Conservation (phyloP, 2,888 invertebrate genomes). For the Aphidoletes aphidimyza region DNA sequence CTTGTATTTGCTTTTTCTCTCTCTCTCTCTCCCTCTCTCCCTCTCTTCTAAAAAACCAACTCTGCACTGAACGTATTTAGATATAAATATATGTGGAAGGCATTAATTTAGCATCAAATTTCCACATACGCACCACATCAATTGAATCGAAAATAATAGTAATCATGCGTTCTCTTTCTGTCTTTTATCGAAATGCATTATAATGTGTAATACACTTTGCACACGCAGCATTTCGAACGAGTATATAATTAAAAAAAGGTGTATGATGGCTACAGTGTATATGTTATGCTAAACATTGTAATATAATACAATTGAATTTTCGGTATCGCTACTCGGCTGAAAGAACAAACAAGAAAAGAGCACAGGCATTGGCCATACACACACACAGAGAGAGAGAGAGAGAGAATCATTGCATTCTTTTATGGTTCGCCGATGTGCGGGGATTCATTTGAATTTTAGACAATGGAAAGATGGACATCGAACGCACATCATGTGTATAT, state of each 20-base stretch:
- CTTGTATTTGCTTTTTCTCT: background rate
- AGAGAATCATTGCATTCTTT: slow-evolving; percentile 21
- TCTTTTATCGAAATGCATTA: too few relatives aligned
- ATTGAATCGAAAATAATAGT: slow-evolving; percentile 29
- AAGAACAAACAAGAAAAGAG: background rate
- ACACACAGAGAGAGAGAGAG: background rate
- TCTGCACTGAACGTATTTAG: background rate
- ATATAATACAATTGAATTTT: slow-evolving; percentile 6
- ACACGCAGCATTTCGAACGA: too few relatives aligned
- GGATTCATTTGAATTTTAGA: slow-evolving; percentile 39
- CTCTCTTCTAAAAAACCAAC: background rate
- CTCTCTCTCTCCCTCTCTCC: background rate
- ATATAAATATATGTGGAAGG: background rate
- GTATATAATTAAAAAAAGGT: background rate
- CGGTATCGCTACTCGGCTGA: slow-evolving; percentile 18
- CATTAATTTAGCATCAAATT: slow-evolving; percentile 50
- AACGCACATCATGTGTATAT: background rate
- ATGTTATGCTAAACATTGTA: background rate
- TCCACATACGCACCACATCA: slow-evolving; percentile 7
- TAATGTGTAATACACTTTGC: too few relatives aligned
- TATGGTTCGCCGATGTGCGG: background rate
- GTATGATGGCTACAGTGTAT: background rate
- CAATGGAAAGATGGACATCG: too few relatives aligned
- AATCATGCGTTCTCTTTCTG: background rate
- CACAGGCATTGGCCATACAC: too few relatives aligned